Conservation (phyloP, 2,888 invertebrate species). For the Drosophila villosipedis region DNA sequence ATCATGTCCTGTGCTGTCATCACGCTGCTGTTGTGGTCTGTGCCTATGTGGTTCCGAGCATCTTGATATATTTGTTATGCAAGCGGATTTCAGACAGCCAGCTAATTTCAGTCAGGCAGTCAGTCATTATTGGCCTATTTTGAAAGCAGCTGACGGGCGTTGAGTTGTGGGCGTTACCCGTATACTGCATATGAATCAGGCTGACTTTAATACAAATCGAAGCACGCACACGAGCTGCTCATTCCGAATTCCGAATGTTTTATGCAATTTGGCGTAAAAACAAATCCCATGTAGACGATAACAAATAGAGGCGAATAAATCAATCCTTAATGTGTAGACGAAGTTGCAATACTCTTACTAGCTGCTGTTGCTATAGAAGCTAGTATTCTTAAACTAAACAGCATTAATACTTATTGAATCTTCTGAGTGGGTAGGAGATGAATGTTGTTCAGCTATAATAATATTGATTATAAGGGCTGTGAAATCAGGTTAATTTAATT, state of each 20-base stretch:
- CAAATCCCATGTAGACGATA: constrained; percentile 64
- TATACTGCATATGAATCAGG: constrained; percentile 50
- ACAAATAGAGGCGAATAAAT: constrained; percentile 21
- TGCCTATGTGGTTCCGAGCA: background rate
- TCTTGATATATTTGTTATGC: constrained; percentile 45
- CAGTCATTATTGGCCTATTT: constrained; percentile 66
- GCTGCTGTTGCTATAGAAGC: no score
- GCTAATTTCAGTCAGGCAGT: constrained; percentile 63
- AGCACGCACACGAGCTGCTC: constrained; percentile 54
- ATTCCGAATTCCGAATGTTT: constrained; percentile 59
- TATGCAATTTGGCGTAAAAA: constrained; percentile 73
- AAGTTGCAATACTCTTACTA: constrained; percentile 15
- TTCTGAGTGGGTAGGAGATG: background rate
- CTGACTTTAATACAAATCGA: constrained; percentile 62
- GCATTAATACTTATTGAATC: background rate
- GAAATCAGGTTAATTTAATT: background rate
- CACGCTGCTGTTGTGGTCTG: constrained; percentile 43
- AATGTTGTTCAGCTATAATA: background rate
- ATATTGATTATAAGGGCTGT: background rate
- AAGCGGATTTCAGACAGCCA: constrained; percentile 51
- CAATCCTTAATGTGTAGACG: background rate
- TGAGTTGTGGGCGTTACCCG: constrained; percentile 14
- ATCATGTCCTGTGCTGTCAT: constrained; percentile 31
- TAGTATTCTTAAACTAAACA: background rate
- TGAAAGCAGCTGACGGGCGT: constrained; percentile 1